Conservation (phyloP, 2,797 vertebrate genomes). For the Dicrostonyx torquatus region DNA sequence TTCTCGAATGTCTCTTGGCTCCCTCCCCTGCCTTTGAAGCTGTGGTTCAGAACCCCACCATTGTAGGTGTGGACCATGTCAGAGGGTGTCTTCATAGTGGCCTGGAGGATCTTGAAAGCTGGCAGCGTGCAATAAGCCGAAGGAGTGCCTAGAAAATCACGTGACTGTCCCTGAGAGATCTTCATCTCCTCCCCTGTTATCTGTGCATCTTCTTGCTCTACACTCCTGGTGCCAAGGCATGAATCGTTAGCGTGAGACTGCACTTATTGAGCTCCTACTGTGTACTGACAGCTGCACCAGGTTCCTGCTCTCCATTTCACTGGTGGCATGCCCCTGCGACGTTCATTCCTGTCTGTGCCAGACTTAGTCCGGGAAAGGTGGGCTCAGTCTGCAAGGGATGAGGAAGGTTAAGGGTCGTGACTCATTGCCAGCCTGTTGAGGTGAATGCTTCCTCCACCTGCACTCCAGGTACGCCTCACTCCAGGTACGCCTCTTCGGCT, state of each 20-base stretch:
- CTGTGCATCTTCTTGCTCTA: not conserved
- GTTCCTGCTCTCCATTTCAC: fast-evolving
- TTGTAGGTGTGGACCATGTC: not conserved
- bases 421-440: not conserved
- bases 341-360: not conserved
- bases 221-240: fast-evolving
- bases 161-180: not conserved
- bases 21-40: not conserved
- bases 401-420: not conserved
- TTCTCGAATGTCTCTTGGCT: not conserved
- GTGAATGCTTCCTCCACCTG: not conserved
- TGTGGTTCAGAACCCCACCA: not conserved
- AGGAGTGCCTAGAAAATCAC: not conserved
- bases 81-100: not conserved
- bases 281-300: not conserved
- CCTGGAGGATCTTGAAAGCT: not conserved
- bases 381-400: not conserved
- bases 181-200: not conserved
- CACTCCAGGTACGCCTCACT: not conserved
- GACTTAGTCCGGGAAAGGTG: not conserved
- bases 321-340: fast-evolving
- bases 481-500: not conserved
- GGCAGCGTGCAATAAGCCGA: not conserved
- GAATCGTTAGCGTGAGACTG: not conserved
- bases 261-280: not conserved